These are phyloP conservation scores for Agrochola lychnidis DNA, from an alignment of 2,888 invertebrate species.

Conservation along the genomic window DNA sequence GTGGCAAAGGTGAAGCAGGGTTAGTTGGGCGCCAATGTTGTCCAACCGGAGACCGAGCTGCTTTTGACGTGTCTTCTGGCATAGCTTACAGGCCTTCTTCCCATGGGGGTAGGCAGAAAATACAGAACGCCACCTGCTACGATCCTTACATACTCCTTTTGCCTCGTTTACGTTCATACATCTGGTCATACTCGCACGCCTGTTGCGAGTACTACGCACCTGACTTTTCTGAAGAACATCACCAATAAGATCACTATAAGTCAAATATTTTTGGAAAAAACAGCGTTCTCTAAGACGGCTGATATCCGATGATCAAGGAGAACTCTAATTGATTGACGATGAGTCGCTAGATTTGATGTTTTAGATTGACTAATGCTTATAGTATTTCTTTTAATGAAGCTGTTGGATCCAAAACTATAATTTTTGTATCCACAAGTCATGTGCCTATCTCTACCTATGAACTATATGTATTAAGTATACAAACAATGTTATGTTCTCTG, in stretches of 20 bases:
- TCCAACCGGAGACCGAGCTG: no score
- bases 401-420: not conserved
- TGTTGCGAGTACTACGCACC: no score
- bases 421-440: accelerated
- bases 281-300: not conserved
- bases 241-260: no score
- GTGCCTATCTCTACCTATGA: no score
- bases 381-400: not conserved
- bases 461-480: not conserved
- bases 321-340: not conserved
- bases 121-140: no score
- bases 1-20: not conserved
- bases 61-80: no score
- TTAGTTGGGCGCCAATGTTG: not conserved
- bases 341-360: not conserved
- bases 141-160: no score
- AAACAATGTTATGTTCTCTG: not conserved
- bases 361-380: not conserved
- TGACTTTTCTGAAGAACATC: no score
- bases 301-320: not conserved
- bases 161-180: no score
- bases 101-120: no score
- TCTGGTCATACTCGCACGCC: no score
- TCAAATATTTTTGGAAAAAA: not conserved
- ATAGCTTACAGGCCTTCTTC: not conserved